Percentiles rank a stretch among this genome's conserved stretches.
Conservation (phyloP, 2,113 vertebrate genomes). For the Antidorcas marsupialis region DNA sequence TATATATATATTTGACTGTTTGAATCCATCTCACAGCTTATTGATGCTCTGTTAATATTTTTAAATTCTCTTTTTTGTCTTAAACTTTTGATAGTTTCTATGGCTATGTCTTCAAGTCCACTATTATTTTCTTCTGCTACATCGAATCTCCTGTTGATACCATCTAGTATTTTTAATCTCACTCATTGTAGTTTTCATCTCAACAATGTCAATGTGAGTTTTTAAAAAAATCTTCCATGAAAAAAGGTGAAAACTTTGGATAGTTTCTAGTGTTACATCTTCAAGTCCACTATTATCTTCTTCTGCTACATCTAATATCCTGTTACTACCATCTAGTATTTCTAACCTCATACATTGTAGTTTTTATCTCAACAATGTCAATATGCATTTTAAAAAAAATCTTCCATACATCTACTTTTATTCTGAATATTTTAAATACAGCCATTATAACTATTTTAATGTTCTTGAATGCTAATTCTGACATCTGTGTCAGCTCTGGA, state of each 20-base stretch:
- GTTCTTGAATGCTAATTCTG: too few species aligned
- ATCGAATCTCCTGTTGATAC: not conserved
- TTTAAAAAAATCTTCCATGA: not conserved
- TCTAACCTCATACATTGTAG: too few species aligned
- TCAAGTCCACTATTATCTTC: not conserved
- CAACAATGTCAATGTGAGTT: not conserved
- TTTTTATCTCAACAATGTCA: too few species aligned
- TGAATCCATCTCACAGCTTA: not conserved
- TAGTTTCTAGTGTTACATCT: not conserved
- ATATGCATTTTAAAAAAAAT: too few species aligned
- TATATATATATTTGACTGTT: not conserved
- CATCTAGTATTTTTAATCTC: not conserved
- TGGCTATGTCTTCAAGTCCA: not conserved
- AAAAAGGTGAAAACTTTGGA: not conserved
- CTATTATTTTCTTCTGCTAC: not conserved
- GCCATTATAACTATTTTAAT: too few species aligned
- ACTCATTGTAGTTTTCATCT: not conserved
- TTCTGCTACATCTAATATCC: not conserved
- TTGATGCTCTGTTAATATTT: not conserved
- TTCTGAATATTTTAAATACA: too few species aligned
- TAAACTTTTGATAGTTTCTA: not conserved
- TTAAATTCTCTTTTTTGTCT: not conserved
- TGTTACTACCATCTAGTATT: too few species aligned
- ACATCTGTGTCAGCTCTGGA: too few species aligned
- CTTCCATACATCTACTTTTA: too few species aligned